These are phyloP conservation scores for Penaeus indicus DNA, from an alignment of 1,140 invertebrate species.

Conservation along the genomic window DNA sequence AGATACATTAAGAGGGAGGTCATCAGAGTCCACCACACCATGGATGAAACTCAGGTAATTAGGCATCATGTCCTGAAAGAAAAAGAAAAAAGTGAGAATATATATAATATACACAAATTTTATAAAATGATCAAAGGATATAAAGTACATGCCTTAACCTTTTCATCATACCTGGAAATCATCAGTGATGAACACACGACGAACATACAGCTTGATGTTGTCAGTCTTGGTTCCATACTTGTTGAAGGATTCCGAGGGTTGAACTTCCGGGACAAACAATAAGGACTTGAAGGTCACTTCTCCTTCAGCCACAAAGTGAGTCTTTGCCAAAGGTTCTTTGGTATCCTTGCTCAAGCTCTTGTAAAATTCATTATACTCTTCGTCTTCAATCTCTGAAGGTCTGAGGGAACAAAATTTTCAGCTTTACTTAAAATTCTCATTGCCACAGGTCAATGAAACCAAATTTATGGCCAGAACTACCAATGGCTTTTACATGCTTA, in stretches of 20 bases:
- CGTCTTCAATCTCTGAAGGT: constrained; percentile 85
- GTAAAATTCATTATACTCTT: constrained; percentile 95
- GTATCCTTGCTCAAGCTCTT: constrained; percentile 92
- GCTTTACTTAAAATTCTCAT: not conserved
- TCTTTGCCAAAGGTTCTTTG: constrained; percentile 87
- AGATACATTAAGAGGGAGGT: constrained; percentile 97
- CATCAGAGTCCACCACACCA: constrained; percentile 99
- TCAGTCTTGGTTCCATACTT: constrained; percentile 94
- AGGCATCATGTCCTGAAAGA: constrained; percentile 91
- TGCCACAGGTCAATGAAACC: not conserved
- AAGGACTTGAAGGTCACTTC: constrained; percentile 99
- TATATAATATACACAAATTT: not conserved
- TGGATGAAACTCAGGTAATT: constrained; percentile 95
- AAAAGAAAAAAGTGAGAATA: not conserved
- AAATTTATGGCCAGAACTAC: too few species aligned
- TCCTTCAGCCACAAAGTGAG: constrained; percentile 98
- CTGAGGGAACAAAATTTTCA: constrained; percentile 68
- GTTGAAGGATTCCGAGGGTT: constrained; percentile 94
- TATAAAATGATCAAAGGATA: not conserved
- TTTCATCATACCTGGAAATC: constrained; percentile 82
- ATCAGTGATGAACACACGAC: constrained; percentile 98
- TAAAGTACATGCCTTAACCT: too few species aligned
- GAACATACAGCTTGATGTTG: constrained; percentile 96
- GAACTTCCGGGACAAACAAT: constrained; percentile 89
- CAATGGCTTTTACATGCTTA: not conserved